Conservation (phyloP, 2,113 vertebrate species). For the Xiphophorus maculatus region DNA sequence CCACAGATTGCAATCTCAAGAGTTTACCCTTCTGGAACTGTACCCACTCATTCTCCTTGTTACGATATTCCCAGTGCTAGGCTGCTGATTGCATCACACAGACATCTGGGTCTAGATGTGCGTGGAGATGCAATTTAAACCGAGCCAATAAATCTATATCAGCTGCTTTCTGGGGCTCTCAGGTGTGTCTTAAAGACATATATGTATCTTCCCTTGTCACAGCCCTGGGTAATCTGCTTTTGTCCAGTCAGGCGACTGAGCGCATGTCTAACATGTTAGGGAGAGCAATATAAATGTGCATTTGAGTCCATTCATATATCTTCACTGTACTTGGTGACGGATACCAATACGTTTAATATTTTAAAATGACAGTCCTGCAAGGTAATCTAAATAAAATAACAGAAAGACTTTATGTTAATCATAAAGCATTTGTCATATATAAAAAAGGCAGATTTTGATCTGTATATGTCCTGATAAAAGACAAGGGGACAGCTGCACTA, state of each 20-base stretch:
- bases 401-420: background rate
- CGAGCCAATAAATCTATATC: conserved; percentile 63
- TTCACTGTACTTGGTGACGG: background rate
- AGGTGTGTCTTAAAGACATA: conserved; percentile 66
- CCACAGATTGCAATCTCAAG: conserved; percentile 46
- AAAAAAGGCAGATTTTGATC: background rate
- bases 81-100: conserved; percentile 55
- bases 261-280: conserved; percentile 16
- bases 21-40: conserved; percentile 47
- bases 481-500: conserved; percentile 7
- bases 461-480: conserved; percentile 7
- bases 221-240: conserved; percentile 49
- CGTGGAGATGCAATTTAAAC: conserved; percentile 65
- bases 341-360: background rate
- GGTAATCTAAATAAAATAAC: background rate
- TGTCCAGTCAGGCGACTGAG: conserved; percentile 25
- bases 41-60: conserved; percentile 37
- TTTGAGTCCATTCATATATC: background rate
- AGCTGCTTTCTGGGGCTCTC: conserved; percentile 52
- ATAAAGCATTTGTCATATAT: background rate
- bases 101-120: conserved; percentile 51
- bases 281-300: background rate
- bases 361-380: background rate
- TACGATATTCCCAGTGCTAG: conserved; percentile 47
- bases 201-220: conserved; percentile 50